A percentile compares a stretch with the other conserved stretches of the same genome.
phyloP scores from a whole-genome alignment of 2,888 invertebrate genomes.

The Uloborus plumipes region DNA sequence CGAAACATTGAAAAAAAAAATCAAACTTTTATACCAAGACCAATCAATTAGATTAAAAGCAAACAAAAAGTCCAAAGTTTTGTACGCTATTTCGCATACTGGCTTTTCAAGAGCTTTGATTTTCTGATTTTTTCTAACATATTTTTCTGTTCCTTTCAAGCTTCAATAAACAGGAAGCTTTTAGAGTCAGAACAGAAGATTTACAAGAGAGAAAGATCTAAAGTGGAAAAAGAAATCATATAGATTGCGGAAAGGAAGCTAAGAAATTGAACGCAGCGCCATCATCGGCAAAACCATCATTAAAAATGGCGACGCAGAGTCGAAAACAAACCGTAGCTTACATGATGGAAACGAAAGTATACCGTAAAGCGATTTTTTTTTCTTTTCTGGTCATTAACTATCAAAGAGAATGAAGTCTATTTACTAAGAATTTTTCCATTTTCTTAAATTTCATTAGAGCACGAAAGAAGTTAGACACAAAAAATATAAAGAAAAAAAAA shows the following conservation, averaged over 20 bases:
- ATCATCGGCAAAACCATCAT: constrained; percentile 29
- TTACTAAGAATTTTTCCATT: no score
- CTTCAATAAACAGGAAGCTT: constrained; percentile 55
- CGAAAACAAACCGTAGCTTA: neutral
- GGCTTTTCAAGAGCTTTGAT: neutral
- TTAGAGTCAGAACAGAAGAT: constrained; percentile 37
- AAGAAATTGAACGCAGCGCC: neutral
- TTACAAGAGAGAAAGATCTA: constrained; percentile 9
- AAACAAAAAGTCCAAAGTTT: no score
- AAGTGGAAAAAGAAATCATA: neutral
- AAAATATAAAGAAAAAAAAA: no score
- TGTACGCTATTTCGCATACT: neutral
- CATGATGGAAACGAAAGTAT: no score
- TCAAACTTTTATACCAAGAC: neutral
- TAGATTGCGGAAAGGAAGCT: neutral
- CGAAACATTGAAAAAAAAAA: no score
- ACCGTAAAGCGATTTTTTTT: no score
- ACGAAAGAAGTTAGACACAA: no score
- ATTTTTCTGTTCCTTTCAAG: constrained; percentile 26
- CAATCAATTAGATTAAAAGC: neutral
- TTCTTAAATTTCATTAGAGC: no score
- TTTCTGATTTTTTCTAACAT: neutral
- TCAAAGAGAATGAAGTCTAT: no score
- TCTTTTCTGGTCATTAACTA: no score
- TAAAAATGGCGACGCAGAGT: constrained; percentile 32